Conservation (phyloP, 2,113 vertebrate species). For the Bubo scandiacus region DNA sequence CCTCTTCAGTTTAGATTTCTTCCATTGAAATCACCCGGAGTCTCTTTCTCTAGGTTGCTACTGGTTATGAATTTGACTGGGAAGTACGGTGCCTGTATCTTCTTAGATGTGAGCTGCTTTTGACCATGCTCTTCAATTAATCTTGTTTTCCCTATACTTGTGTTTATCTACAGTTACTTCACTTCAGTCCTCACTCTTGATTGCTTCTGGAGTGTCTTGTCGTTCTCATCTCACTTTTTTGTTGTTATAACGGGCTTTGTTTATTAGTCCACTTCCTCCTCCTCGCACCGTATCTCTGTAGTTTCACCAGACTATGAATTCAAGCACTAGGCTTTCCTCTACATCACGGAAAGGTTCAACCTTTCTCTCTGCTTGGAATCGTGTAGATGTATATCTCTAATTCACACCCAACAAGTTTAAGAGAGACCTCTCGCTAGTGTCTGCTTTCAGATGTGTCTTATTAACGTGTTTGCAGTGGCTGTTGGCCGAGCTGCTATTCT, state of each 20-base stretch:
- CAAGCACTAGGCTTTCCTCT: neutral
- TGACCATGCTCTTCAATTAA: neutral
- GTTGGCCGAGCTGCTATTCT: neutral
- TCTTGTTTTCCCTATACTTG: neutral
- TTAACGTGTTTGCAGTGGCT: neutral
- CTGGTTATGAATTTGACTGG: neutral
- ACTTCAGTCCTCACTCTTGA: neutral
- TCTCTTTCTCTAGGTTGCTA: neutral
- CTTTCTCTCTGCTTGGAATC: neutral
- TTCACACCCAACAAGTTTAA: neutral
- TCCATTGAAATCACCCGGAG: neutral
- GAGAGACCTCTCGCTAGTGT: neutral
- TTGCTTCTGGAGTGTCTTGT: neutral
- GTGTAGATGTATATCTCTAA: neutral
- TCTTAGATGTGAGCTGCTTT: neutral
- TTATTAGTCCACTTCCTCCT: neutral
- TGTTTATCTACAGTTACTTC: neutral
- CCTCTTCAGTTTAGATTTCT: neutral
- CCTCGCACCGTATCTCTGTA: accelerated
- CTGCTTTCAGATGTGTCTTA: neutral
- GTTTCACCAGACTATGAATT: neutral
- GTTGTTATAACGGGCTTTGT: neutral
- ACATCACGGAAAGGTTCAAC: accelerated
- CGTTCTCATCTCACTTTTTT: neutral
- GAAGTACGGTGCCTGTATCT: neutral